Conservation (phyloP, 1,140 invertebrate genomes). For the Ephestia elutella region DNA sequence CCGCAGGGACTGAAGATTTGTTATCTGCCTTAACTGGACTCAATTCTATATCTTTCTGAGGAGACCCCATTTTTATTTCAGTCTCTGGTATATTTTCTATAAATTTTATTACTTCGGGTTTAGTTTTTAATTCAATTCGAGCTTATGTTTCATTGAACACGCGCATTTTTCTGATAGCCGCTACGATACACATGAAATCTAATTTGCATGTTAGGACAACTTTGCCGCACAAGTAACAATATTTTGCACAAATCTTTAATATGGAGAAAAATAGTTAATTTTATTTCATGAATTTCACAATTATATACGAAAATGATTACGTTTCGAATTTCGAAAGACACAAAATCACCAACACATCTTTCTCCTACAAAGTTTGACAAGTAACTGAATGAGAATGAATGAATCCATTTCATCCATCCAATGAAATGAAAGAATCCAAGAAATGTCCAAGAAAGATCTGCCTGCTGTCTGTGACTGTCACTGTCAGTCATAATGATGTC, state of each 20-base stretch:
- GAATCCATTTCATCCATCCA: too few species aligned
- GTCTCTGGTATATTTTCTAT: not conserved
- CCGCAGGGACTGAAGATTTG: slow-evolving; percentile 14
- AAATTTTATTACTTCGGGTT: too few species aligned
- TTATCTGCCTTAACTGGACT: slow-evolving; percentile 47
- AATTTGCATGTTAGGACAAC: not conserved
- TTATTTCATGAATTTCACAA: not conserved
- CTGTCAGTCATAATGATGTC: too few species aligned
- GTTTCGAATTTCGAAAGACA: not conserved
- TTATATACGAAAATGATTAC: not conserved
- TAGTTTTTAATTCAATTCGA: not conserved
- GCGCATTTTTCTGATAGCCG: slow-evolving; percentile 3
- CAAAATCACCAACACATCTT: not conserved
- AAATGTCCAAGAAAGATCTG: too few species aligned
- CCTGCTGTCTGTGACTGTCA: too few species aligned
- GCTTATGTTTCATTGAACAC: not conserved
- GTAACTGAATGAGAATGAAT: not conserved
- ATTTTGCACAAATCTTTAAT: not conserved
- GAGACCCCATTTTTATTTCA: slow-evolving; percentile 41
- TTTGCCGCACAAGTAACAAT: not conserved
- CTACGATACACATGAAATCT: not conserved
- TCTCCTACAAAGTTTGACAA: not conserved
- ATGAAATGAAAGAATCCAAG: too few species aligned
- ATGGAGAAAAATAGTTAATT: not conserved
- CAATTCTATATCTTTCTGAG: slow-evolving; percentile 61